Conservation (phyloP, 1,140 invertebrate genomes). For the Doryteuthis pealeii region DNA sequence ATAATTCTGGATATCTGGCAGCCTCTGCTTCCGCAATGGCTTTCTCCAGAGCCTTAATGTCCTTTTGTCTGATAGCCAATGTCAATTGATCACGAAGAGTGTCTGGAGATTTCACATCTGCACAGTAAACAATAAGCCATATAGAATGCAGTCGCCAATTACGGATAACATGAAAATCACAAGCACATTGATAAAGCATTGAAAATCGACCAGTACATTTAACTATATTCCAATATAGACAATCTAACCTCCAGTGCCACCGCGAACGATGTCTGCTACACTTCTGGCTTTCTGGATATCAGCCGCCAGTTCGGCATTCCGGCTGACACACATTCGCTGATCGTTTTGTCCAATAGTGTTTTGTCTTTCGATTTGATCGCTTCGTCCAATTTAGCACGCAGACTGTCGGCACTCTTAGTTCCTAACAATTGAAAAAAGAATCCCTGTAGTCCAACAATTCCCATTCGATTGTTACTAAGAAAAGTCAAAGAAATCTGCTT, state of each 20-base stretch:
- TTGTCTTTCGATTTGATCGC: no score
- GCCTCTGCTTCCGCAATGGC: background rate
- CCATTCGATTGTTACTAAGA: no score
- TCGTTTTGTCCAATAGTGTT: background rate
- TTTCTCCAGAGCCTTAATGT: background rate
- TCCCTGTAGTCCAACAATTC: no score
- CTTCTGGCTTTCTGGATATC: constrained; percentile 5
- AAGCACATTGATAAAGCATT: no score
- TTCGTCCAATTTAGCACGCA: no score
- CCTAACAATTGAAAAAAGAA: no score
- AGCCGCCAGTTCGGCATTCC: background rate
- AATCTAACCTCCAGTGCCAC: constrained; percentile 9
- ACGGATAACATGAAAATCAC: no score
- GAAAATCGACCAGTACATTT: no score
- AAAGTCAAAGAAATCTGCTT: no score
- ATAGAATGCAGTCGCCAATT: no score
- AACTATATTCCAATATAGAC: background rate
- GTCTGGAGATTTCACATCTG: background rate
- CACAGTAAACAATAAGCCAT: no score
- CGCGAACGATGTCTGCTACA: background rate
- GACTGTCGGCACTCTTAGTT: no score
- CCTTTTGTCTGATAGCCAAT: background rate
- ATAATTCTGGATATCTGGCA: background rate
- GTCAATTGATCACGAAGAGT: background rate
- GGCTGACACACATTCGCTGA: background rate